phyloP scores from a whole-genome alignment of 2,797 vertebrate species.

The Rousettus madagascariensis region DNA sequence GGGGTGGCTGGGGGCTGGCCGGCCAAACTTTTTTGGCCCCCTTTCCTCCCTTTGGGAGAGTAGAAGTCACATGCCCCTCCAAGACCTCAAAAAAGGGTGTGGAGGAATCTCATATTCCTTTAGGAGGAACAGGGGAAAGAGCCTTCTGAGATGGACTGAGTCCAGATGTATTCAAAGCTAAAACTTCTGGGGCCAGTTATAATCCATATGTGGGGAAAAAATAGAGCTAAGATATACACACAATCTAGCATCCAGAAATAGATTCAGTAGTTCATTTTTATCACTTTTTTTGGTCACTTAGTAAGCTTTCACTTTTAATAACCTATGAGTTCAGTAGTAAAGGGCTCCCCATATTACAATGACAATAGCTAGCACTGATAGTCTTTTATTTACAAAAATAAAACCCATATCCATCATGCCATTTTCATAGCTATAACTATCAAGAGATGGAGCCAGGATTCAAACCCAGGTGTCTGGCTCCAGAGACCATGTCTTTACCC shows the following conservation, averaged over 20 bases:
- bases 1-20: neutral
- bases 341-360: too few species aligned
- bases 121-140: neutral
- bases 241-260: neutral
- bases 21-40: neutral
- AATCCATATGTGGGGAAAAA: neutral
- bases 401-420: accelerated
- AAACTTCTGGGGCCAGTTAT: neutral
- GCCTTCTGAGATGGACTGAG: neutral
- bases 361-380: neutral
- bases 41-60: neutral
- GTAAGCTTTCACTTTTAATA: conserved; percentile 7
- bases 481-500: neutral
- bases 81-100: neutral
- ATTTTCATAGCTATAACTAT: neutral
- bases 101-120: neutral
- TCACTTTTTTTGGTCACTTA: conserved; percentile 20
- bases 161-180: neutral
- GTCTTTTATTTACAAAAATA: neutral
- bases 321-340: neutral
- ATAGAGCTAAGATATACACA: neutral
- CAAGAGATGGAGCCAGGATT: neutral
- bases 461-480: neutral
- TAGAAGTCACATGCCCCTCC: neutral
- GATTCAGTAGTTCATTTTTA: neutral